Base-by-base conservation (phyloP, 2,113 vertebrate genomes). In the Lota lota region DNA sequence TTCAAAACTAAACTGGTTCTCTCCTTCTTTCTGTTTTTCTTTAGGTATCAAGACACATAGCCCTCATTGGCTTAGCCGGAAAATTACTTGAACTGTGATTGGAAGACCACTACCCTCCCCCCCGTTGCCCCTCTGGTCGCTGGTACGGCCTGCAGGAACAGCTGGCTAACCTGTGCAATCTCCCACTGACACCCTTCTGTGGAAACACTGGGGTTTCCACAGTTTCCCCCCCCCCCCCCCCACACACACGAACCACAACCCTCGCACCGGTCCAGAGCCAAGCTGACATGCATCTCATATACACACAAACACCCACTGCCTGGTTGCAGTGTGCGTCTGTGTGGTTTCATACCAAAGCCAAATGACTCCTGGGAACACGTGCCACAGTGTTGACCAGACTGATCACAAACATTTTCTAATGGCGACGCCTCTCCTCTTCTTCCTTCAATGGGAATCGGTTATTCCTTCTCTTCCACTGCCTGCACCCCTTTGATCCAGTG, bases 1-100 rank as follows among this genome's bases (percentile, higher is more conserved):
- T 72, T 65, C 22, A 14, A 14, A 10, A 50, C 51, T 71, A 3
- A 80, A 59, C 62, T 20, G 0, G n/a, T 63, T 76, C 0, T 15
- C 2, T 73, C 16, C 40, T 62, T 47, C 5, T 70, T 33, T 64
- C 3, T 59, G 3, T 10, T 66, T 54, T 47, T 7, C 62, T 28
- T 33, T 28, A 93, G 92, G 82, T 93, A 90, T 78, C 85, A 91
- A 63, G 88, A 88, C 81, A 90, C 92, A 77, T 92, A 90, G 85
- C 83, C 68, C 28, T 75, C 17, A 4, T 28, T 19, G 57, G 70
- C 57, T 12, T 59, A 76, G 73, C 76, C 73, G 82, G 83, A 86
- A 72, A 78, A 11, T 20, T 11, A 68, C 33, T 67, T 61, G 79
- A 87, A 83, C 69, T 12, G 21, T 82, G 85, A 85, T 58, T 56